Evolutionary conservation across 2,113 vertebrate species (phyloP).

Genomic region (Sylvia atricapilla): DNA sequence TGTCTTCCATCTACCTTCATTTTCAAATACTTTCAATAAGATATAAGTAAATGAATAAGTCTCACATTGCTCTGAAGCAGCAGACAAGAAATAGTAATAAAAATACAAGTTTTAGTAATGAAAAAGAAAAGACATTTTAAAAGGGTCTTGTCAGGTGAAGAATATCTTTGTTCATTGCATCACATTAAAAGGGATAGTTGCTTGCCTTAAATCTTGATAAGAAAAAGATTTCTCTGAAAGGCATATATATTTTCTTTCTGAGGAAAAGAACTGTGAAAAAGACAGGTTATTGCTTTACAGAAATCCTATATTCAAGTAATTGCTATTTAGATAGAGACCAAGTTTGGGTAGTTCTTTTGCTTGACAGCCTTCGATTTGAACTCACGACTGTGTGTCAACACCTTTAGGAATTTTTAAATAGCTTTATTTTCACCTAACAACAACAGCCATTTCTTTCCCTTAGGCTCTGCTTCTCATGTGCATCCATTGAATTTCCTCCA

Average conservation of each 20-base stretch:
- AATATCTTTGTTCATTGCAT: not conserved
- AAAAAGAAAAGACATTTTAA: not conserved
- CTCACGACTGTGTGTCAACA: not conserved
- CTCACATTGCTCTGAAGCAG: not conserved
- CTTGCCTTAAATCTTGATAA: constrained; percentile 3
- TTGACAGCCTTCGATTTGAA: not conserved
- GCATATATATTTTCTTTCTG: not conserved
- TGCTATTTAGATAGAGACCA: not conserved
- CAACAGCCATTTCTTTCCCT: not conserved
- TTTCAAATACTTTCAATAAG: not conserved
- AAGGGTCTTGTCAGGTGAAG: not conserved
- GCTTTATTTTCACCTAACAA: not conserved
- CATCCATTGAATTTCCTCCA: not conserved
- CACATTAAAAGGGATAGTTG: not conserved
- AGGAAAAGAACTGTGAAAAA: not conserved
- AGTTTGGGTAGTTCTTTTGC: not conserved
- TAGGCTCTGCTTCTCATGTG: not conserved
- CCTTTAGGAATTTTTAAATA: not conserved
- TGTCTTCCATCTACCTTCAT: not conserved
- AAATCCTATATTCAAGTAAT: not conserved
- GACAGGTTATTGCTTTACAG: not conserved
- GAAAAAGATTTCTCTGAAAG: constrained; percentile 17
- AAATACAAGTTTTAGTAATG: not conserved
- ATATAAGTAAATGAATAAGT: not conserved
- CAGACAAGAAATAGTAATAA: not conserved